Percentiles rank a stretch among this genome's conserved stretches.
These are phyloP conservation scores for Lampris incognitus DNA, from an alignment of 2,113 vertebrate species.

Conservation along the genomic window DNA sequence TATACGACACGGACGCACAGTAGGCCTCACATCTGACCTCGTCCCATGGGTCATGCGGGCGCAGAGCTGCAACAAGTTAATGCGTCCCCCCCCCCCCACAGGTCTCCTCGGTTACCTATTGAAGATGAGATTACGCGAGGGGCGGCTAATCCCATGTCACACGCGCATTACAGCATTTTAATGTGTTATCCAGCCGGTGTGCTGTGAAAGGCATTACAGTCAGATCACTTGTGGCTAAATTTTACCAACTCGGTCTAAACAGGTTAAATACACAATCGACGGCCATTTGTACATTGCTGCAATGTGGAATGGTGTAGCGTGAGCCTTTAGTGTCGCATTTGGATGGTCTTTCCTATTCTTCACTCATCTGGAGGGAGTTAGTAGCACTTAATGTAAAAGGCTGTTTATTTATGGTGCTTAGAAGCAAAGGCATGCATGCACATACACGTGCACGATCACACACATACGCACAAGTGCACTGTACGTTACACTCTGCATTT, in stretches of 20 bases:
- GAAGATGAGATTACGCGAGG: conserved; percentile 52
- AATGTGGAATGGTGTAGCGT: conserved; percentile 55
- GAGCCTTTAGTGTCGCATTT: conserved; percentile 64
- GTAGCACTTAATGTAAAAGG: background rate
- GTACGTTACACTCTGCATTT: conserved; percentile 48
- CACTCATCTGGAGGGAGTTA: conserved; percentile 44
- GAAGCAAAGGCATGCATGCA: conserved; percentile 1
- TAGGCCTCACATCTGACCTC: background rate
- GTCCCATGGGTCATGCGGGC: conserved; percentile 5
- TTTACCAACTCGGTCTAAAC: conserved; percentile 63
- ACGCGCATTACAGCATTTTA: conserved; percentile 51
- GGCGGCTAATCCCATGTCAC: conserved; percentile 63
- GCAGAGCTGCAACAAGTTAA: conserved; percentile 43
- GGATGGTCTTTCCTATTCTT: conserved; percentile 48
- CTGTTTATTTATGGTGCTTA: background rate
- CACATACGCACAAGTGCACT: conserved; percentile 22
- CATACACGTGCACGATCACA: conserved; percentile 20
- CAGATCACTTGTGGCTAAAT: conserved; percentile 56
- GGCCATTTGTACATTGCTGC: conserved; percentile 41
- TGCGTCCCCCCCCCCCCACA: background rate
- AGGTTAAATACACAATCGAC: conserved; percentile 63
- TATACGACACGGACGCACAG: background rate
- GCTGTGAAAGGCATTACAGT: conserved; percentile 59
- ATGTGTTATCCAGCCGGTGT: conserved; percentile 31
- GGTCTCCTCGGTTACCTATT: conserved; percentile 40